Evolutionary conservation across 2,797 vertebrate genomes (phyloP).

Genomic region (Pseudomugil gertrudae): DNA sequence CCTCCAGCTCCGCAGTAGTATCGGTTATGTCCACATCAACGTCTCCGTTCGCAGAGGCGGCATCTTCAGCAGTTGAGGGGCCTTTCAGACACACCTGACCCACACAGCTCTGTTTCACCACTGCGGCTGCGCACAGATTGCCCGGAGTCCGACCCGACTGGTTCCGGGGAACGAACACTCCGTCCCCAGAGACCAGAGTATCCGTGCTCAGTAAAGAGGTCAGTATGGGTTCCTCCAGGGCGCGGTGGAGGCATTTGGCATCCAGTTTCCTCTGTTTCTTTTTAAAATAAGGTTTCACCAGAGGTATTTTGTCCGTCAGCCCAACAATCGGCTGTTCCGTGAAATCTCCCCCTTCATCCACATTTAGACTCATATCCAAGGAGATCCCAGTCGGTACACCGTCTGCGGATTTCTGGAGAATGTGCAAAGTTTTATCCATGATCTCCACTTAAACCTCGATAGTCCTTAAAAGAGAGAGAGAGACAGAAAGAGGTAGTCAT

Average conservation of each 20-base stretch:
- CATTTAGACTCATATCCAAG: conserved; percentile 75
- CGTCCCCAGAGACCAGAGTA: conserved; percentile 84
- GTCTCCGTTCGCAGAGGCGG: conserved; percentile 51
- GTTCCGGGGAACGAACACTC: conserved; percentile 89
- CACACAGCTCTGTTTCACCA: conserved; percentile 87
- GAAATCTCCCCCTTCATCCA: conserved; percentile 80
- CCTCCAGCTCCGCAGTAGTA: conserved; percentile 77
- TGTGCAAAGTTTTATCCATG: conserved; percentile 82
- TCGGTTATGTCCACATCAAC: conserved; percentile 77
- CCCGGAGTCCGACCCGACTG: conserved; percentile 76
- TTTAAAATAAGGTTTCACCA: conserved; percentile 95
- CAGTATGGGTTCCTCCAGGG: conserved; percentile 90
- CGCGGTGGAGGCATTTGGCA: conserved; percentile 86
- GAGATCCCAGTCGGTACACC: conserved; percentile 67
- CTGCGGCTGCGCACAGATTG: conserved; percentile 86
- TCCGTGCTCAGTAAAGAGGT: conserved; percentile 89
- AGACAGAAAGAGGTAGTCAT: conserved; percentile 54
- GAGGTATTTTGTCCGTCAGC: conserved; percentile 89
- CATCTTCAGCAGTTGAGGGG: conserved; percentile 59
- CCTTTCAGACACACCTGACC: conserved; percentile 84
- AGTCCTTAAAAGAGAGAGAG: conserved; percentile 51
- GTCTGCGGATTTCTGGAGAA: conserved; percentile 83
- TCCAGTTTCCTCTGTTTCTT: conserved; percentile 94
- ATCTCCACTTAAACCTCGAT: conserved; percentile 52
- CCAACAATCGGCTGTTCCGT: conserved; percentile 81